Base-by-base conservation (phyloP, 2,797 vertebrate species). In the Coluber constrictor region DNA sequence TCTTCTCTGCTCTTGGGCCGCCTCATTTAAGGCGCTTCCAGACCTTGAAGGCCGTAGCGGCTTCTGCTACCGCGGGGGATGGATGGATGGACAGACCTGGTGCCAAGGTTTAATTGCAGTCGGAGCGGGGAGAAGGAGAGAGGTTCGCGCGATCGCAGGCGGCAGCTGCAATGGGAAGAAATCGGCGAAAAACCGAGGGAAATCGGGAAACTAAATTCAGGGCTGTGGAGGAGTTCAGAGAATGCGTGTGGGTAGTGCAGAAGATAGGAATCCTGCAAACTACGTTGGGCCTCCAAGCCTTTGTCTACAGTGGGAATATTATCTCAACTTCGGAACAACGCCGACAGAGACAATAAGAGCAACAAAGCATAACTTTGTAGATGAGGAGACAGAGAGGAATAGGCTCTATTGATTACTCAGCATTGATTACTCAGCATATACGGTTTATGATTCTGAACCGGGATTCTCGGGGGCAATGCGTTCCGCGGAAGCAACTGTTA, bases 61-160 rank as follows among this genome's bases (percentile, higher is more conserved):
- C 37, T 63, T 47, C 60, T 11, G 32, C 32, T 4, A 12, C 25
- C 23, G 6, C 23, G 11, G 13, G 37, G 25, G 23, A 51, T 10
- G 12, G 43, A 4, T 43, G 51, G 51, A 54, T 54, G 51, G 51
- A 10, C 2, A 27, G 23, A 27, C 13, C 43, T 37, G n/a, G 87
- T 2, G 4, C n/a, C n/a, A 5, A 12, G 0, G 32, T 9, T 13
- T 29, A n/a, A 70, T 23, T 5, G 43, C 43, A 3, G 27, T 10
- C 15, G 9, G 23, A 54, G 32, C 29, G 3, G 61, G 54, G 5
- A 56, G 74, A 43, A 29, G 11, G 13, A 27, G 55, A 9, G 89
- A 23, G 61, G 11, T 2, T 25, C 0, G 59, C 9, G 25, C 9
- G 20, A 25, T 25, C 74, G 43, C 74, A 25, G 20, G 74, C 37